Evolutionary conservation across 2,888 invertebrate genomes (phyloP).

Genomic region (Nemapogon koenigi): DNA sequence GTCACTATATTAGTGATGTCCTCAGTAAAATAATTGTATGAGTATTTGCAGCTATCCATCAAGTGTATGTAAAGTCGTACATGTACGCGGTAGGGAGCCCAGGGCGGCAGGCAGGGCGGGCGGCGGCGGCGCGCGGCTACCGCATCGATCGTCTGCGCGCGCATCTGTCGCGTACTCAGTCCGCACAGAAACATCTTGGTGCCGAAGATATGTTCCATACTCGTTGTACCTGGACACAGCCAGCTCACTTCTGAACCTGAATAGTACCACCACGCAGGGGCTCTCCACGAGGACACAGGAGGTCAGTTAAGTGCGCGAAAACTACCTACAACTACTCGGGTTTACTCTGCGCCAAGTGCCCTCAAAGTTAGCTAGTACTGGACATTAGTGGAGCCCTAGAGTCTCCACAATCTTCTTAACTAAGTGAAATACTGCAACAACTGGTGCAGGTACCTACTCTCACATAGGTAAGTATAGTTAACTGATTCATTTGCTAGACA

Average conservation of each 20-base stretch:
- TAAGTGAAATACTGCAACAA: no score
- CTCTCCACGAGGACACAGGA: slow-evolving; percentile 11
- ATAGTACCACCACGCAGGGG: slow-evolving; percentile 17
- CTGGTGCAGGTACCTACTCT: no score
- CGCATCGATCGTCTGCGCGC: slow-evolving; percentile 62
- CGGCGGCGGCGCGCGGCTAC: slow-evolving; percentile 49
- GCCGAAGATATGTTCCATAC: slow-evolving; percentile 45
- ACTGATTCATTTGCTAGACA: no score
- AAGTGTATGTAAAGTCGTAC: no score
- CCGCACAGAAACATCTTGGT: slow-evolving; percentile 32
- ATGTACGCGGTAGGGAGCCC: no score
- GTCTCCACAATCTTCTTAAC: no score
- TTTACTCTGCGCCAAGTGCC: neutral
- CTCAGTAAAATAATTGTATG: no score
- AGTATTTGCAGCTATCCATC: no score
- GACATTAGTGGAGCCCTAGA: no score
- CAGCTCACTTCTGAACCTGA: slow-evolving; percentile 21
- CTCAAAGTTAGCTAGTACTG: neutral
- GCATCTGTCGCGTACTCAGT: slow-evolving; percentile 46
- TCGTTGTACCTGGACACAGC: neutral
- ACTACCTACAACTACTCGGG: neutral
- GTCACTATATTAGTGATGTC: no score
- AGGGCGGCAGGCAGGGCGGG: slow-evolving; percentile 28
- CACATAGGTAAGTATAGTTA: no score
- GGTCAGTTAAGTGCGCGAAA: neutral